A percentile compares a stretch with the other conserved stretches of the same genome.
These are phyloP conservation scores for Subanguina moxae DNA, from an alignment of 1,140 invertebrate genomes.

Conservation along the genomic window DNA sequence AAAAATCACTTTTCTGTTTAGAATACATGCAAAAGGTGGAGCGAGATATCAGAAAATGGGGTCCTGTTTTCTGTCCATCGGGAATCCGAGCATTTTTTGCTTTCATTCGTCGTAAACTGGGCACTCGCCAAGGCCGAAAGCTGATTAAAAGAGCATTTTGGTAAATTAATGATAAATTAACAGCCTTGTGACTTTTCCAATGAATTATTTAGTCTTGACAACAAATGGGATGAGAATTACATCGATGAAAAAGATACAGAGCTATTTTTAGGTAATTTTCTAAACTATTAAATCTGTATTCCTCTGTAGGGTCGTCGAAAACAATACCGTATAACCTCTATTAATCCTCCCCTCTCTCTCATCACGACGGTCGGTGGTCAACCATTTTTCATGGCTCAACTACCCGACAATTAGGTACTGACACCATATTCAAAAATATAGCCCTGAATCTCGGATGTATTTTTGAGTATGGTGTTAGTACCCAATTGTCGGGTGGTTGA, in stretches of 20 bases:
- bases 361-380: no score
- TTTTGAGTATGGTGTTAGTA: no score
- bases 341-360: no score
- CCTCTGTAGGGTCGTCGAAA: no score
- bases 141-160: background rate
- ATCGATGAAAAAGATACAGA: background rate
- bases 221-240: background rate
- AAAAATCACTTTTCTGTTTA: background rate
- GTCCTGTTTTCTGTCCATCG: background rate
- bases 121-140: background rate
- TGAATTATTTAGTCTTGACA: background rate
- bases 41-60: background rate
- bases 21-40: slow-evolving; percentile 7
- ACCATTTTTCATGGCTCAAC: no score
- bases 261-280: background rate
- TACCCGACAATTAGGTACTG: no score
- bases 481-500: no score
- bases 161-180: background rate
- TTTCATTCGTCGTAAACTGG: background rate
- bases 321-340: no score
- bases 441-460: no score
- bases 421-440: no score
- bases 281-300: no score
- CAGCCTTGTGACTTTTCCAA: background rate
- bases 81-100: background rate